These are phyloP conservation scores for Eulithis prunata DNA, from an alignment of 2,888 invertebrate genomes.

Conservation along the genomic window DNA sequence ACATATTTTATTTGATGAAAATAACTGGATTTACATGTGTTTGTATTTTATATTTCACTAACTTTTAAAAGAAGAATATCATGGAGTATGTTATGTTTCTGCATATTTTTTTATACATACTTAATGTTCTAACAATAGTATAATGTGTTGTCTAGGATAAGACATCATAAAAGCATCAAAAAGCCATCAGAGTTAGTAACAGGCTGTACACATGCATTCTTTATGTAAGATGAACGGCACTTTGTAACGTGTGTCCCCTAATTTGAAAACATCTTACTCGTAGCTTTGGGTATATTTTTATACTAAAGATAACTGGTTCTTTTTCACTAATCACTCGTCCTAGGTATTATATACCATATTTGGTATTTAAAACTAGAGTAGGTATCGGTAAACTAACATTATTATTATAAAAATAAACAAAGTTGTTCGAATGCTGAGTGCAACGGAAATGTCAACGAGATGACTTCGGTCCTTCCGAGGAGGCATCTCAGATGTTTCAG, in stretches of 20 bases:
- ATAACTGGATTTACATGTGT: not conserved
- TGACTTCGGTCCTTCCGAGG: constrained; percentile 53
- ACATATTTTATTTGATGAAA: too few species aligned
- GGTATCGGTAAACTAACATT: not conserved
- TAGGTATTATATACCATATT: not conserved
- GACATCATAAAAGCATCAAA: constrained; percentile 82
- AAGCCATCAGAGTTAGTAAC: constrained; percentile 77
- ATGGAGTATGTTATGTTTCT: not conserved
- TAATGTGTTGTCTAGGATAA: constrained; percentile 61
- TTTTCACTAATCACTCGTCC: too few species aligned
- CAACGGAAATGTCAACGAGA: constrained; percentile 66
- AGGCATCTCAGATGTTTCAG: constrained; percentile 41
- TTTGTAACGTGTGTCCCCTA: constrained; percentile 19
- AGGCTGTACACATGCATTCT: constrained; percentile 63
- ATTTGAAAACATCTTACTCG: constrained; percentile 9
- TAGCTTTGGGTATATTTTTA: not conserved
- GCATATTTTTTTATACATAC: constrained; percentile 5
- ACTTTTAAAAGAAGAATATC: too few species aligned
- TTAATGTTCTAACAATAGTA: constrained; percentile 57
- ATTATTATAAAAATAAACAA: constrained; percentile 23
- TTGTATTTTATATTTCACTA: too few species aligned
- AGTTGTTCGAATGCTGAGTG: constrained; percentile 44
- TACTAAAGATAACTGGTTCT: not conserved
- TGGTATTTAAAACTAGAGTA: not conserved
- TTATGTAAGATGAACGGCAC: constrained; percentile 51